Conservation (phyloP, 1,140 invertebrate genomes). For the Rhopalosiphum maidis region DNA sequence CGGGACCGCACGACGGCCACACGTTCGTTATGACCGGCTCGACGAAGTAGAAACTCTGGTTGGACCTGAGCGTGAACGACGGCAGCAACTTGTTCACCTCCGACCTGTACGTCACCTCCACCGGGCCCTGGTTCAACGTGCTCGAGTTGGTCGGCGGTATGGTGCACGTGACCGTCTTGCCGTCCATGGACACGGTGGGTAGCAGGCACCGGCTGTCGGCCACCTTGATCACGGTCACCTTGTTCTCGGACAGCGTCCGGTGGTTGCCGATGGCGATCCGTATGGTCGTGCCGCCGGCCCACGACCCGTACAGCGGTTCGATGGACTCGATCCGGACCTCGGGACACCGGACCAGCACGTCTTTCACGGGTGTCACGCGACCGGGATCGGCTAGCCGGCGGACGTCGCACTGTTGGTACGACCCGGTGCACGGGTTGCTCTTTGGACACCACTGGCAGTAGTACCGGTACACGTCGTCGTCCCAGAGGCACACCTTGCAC, state of each 20-base stretch:
- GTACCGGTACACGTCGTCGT: conserved; percentile 3
- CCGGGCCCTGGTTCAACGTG: conserved; percentile 75
- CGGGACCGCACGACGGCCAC: conserved; percentile 85
- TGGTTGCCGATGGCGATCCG: conserved; percentile 95
- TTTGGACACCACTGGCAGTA: conserved; percentile 1
- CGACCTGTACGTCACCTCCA: conserved; percentile 71
- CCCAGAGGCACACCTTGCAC: background rate
- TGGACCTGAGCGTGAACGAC: conserved; percentile 85
- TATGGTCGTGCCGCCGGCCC: conserved; percentile 95
- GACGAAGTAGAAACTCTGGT: conserved; percentile 82
- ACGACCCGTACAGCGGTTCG: conserved; percentile 80
- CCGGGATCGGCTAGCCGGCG: background rate
- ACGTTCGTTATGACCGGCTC: conserved; percentile 85
- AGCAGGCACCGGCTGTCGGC: conserved; percentile 87
- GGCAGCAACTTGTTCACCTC: conserved; percentile 70
- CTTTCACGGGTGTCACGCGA: background rate
- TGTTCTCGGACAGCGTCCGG: conserved; percentile 91
- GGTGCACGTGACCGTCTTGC: conserved; percentile 65
- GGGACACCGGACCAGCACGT: conserved; percentile 79
- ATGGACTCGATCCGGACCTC: conserved; percentile 92
- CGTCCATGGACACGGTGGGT: conserved; percentile 85
- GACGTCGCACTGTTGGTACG: background rate
- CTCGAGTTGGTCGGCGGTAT: background rate
- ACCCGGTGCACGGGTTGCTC: background rate
- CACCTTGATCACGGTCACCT: conserved; percentile 82